Conservation (phyloP, 2,797 vertebrate genomes). For the Pteronotus mesoamericanus region DNA sequence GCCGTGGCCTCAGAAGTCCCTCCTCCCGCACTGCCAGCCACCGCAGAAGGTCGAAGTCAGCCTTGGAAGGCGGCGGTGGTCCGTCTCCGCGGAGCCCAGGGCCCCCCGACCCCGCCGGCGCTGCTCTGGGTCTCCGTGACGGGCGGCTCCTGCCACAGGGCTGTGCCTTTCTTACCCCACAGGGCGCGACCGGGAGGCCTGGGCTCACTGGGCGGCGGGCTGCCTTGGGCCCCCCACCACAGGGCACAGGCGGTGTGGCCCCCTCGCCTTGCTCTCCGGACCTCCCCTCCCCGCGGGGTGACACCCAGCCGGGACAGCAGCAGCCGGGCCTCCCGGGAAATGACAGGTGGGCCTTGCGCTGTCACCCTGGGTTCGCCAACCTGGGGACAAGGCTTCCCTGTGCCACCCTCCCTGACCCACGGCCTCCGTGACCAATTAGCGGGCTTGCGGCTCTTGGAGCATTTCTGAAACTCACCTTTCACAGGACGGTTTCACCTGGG, state of each 20-base stretch:
- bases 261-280: accelerated
- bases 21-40: background rate
- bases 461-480: background rate
- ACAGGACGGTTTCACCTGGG: background rate
- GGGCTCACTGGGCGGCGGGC: accelerated
- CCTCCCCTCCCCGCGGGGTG: accelerated
- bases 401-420: background rate
- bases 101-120: accelerated
- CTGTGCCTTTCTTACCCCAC: background rate
- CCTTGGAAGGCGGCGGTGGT: background rate
- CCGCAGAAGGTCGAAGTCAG: background rate
- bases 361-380: background rate
- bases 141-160: no score
- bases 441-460: background rate
- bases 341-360: background rate
- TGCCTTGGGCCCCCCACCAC: accelerated
- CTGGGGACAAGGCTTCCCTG: background rate
- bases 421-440: background rate
- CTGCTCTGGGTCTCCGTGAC: background rate
- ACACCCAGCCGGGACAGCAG: background rate
- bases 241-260: background rate
- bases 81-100: background rate
- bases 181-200: background rate
- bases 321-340: background rate
- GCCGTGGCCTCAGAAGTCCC: background rate